Base-by-base conservation (phyloP, 2,888 invertebrate species). In the Hemicrepidius hirtus region DNA sequence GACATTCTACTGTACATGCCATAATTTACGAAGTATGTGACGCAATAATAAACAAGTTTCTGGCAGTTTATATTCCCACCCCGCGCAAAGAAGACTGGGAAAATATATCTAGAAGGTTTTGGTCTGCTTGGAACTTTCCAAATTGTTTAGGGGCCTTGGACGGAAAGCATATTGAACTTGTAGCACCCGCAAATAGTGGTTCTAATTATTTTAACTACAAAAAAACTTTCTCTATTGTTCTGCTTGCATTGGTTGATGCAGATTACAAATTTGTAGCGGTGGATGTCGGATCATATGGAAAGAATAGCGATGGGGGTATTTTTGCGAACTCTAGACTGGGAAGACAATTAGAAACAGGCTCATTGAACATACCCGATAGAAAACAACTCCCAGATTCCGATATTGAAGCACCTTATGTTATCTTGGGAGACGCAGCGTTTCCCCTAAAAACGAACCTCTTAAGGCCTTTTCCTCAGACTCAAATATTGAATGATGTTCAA, bases 271-370 rank as follows among this genome's bases (percentile, higher is more conserved):
- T 82, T 75, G 71, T 80, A 70, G 66, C 72, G 50, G 78, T 81
- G 12, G 81, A 83, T 70, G 71, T 82, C 62, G 82, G 80, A n/a
- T 75, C 78, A 21, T 79, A 79, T 62, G 81, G 81, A 6, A 80
- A 75, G 70, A 79, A 78, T 44, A 80, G 80, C 64, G 82, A 82
- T 73, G 79, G 79, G 32, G 79, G 80, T 24, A 79, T 82, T 53
- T 80, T 81, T 70, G 62, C 59, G 16, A 46, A 60, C 60, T 62
- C 62, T 24, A 24, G 24, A 24, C 24, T 24, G 24, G 24, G 24
- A 5, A 24, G 24, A 24, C 24, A 24, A 24, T 24, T 24, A 5
- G 24, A 24, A 24, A 24, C 24, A 24, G 24, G 24, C 24, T 24
- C 24, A 24, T 24, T 24, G 24, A 24, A 24, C 24, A 24, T 24